Evolutionary conservation across 2,797 vertebrate genomes (phyloP), one percentile per base, ranked within the genome.

Genomic region (Galago senegalensis): DNA sequence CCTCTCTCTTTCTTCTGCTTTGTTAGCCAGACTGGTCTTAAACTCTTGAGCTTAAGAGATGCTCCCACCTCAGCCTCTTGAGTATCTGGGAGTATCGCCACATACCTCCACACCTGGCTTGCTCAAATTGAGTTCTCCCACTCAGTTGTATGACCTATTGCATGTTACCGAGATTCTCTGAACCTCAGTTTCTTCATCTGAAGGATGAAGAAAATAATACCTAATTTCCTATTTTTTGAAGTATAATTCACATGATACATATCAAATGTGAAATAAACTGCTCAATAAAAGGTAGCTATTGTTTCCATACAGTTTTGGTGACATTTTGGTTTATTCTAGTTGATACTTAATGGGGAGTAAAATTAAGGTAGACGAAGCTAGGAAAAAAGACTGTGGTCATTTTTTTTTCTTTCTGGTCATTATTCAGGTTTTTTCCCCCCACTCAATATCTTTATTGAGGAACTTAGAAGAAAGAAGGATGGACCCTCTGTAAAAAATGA

Each of bases 361-460:
- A 67, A 37, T 89, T 70, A 43, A 49, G 56, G 7, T 37, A 37
- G 72, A 70, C 61, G 18, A n/a, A 76, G 43, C 27, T 3, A 58
- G 87, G 23, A 56, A 49, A 80, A 76, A 61, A 21, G n/a, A 61
- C 67, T 77, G n/a, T 91, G 43, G 43, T 83, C 46, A 29, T 40
- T 37, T 40, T 75, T 81, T 65, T 53, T 46, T 72, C 77, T 21
- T 63, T 46, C 46, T 67, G 43, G 2, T 85, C 43, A 67, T 69
- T n/a, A 46, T 86, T 92, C 56, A 63, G 37, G 2, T 5, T 43
- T 43, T n/a, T 46, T 25, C 27, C 3, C 13, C 25, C 20, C 84
- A 92, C 91, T 95, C 76, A 92, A 46, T 93, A 53, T 96, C 72
- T 96, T 97, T 97, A 93, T 81, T 96, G 95, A 92, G 94, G 90